phyloP scores from a whole-genome alignment of 2,113 vertebrate genomes.

The Planiliza haematocheilus region DNA sequence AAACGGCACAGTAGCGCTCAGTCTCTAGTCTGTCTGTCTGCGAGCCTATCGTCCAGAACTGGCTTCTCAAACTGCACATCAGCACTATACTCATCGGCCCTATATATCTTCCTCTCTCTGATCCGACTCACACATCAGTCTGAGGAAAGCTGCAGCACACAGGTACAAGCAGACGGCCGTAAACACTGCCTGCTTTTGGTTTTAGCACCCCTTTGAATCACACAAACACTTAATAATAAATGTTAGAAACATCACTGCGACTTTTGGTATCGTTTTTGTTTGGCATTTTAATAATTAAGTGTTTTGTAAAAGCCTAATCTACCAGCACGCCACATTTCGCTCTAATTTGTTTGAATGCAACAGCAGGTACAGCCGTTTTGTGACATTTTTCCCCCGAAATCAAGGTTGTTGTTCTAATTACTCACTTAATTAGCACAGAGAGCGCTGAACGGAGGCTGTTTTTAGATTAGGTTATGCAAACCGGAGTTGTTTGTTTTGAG shows the following conservation, averaged over 20 bases:
- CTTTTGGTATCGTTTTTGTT: not conserved
- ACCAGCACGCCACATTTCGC: too few relatives aligned
- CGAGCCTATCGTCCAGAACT: slow-evolving; percentile 23
- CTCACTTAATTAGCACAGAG: not conserved
- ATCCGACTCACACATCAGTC: slow-evolving; percentile 13
- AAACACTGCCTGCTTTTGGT: not conserved
- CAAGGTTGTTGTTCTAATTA: slow-evolving; percentile 18
- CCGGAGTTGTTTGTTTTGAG: slow-evolving; percentile 6
- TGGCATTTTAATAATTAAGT: slow-evolving; percentile 17
- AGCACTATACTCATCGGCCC: slow-evolving; percentile 50
- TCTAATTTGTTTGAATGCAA: not conserved
- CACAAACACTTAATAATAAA: not conserved
- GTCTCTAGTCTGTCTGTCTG: slow-evolving; percentile 49
- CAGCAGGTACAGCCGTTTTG: slow-evolving; percentile 10
- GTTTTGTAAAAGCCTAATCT: not conserved
- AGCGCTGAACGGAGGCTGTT: not conserved
- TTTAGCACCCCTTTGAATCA: too few relatives aligned
- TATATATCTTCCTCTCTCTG: slow-evolving; percentile 22
- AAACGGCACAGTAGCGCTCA: slow-evolving; percentile 55
- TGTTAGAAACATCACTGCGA: too few relatives aligned
- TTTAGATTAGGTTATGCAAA: not conserved
- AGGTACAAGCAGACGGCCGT: slow-evolving; percentile 13
- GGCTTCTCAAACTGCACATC: slow-evolving; percentile 64
- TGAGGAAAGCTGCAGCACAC: not conserved
- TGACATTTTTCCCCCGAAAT: not conserved